Evolutionary conservation across 2,797 vertebrate species (phyloP).

Genomic region (Periparus ater): DNA sequence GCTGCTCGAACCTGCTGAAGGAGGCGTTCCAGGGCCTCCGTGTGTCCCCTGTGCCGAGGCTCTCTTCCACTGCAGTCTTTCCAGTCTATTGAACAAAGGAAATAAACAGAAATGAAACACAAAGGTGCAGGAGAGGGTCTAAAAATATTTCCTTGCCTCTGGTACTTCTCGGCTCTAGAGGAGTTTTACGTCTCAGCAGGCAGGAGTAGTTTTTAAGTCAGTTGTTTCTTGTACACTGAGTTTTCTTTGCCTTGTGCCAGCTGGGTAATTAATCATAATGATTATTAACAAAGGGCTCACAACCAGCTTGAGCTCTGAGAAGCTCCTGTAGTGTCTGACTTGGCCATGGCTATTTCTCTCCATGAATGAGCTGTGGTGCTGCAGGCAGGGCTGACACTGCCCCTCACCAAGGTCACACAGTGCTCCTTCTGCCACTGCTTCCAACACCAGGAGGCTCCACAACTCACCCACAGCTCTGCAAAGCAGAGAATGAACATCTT

Average conservation of each 20-base stretch:
- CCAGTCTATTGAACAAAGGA: slow-evolving; percentile 88
- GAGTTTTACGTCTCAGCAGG: background rate
- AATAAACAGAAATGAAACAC: slow-evolving; percentile 74
- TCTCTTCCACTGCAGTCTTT: slow-evolving; percentile 90
- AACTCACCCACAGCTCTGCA: background rate
- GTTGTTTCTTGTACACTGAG: background rate
- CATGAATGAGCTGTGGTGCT: background rate
- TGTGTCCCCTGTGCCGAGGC: slow-evolving; percentile 85
- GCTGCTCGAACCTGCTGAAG: slow-evolving; percentile 93
- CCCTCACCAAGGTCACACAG: background rate
- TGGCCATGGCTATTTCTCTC: background rate
- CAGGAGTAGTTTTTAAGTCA: background rate
- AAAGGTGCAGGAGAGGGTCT: slow-evolving; percentile 51
- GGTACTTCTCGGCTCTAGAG: background rate
- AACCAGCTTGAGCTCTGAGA: background rate
- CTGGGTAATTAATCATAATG: slow-evolving; percentile 18
- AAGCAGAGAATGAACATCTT: background rate
- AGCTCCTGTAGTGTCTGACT: background rate
- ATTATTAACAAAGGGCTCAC: slow-evolving; percentile 21
- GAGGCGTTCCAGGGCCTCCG: slow-evolving; percentile 91
- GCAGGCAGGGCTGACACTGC: background rate
- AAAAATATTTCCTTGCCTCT: slow-evolving; percentile 33
- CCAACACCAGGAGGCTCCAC: background rate
- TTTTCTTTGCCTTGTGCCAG: slow-evolving; percentile 1
- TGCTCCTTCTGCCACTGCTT: background rate